Evolutionary conservation across 2,888 invertebrate species (phyloP).

Genomic region (Conops quadrifasciatus): DNA sequence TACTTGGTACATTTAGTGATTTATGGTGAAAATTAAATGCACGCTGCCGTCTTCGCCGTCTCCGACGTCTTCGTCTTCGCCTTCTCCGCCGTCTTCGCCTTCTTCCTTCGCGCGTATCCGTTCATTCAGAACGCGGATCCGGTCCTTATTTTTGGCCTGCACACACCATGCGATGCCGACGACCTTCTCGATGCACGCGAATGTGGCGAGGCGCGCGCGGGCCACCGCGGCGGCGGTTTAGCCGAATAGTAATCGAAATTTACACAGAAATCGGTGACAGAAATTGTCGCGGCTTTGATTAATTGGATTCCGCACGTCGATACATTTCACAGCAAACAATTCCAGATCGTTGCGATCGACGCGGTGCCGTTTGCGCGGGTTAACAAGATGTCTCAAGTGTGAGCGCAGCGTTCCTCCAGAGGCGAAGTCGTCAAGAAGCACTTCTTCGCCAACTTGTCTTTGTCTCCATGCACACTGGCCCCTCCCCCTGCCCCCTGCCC

Average conservation of each 20-base stretch:
- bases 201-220: conserved; percentile 22
- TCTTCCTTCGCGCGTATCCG: background rate
- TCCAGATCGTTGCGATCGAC: conserved; percentile 12
- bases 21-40: conserved; percentile 15
- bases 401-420: background rate
- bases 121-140: conserved; percentile 6
- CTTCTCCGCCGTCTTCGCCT: background rate
- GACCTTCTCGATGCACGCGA: conserved; percentile 19
- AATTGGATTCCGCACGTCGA: conserved; percentile 55
- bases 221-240: background rate
- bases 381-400: conserved; percentile 23
- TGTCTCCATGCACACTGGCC: no score
- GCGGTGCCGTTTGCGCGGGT: background rate
- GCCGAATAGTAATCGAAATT: conserved; percentile 22
- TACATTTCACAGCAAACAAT: conserved; percentile 45
- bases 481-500: no score
- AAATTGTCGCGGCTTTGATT: conserved; percentile 55
- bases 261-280: conserved; percentile 46
- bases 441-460: background rate
- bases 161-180: background rate
- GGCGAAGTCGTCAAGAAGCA: background rate
- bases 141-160: background rate
- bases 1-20: conserved; percentile 2
- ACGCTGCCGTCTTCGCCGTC: conserved; percentile 4
- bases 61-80: background rate